phyloP scores from a whole-genome alignment of 2,113 vertebrate genomes.

The Sinocyclocheilus anshuiensis region DNA sequence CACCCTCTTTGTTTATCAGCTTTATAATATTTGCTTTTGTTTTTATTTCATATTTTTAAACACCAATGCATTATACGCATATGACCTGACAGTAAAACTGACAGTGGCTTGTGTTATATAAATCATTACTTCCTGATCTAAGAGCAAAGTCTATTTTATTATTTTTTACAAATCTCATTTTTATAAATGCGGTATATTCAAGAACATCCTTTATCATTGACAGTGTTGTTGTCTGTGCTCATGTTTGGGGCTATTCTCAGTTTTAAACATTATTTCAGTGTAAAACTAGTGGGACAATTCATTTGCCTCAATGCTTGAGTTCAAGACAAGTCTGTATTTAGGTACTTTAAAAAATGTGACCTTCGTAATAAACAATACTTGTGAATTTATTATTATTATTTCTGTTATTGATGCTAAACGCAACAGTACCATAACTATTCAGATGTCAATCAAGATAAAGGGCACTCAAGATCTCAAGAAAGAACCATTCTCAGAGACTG shows the following conservation, averaged over 20 bases:
- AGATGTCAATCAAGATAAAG: conserved; percentile 3
- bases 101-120: conserved; percentile 1
- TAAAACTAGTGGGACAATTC: conserved; percentile 30
- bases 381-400: conserved; percentile 19
- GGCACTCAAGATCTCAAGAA: neutral
- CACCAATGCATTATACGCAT: neutral
- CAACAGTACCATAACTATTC: neutral
- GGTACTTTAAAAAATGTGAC: conserved; percentile 56
- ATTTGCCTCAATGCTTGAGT: conserved; percentile 42
- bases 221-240: neutral
- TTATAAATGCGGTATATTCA: conserved; percentile 6
- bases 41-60: neutral
- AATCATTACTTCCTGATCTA: conserved; percentile 26
- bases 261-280: neutral
- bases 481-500: neutral
- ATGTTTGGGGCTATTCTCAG: neutral
- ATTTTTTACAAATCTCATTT: conserved; percentile 43
- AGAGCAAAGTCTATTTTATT: conserved; percentile 53
- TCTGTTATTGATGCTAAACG: neutral
- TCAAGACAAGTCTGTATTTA: conserved; percentile 62
- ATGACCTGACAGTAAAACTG: neutral
- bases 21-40: neutral
- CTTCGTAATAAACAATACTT: conserved; percentile 69
- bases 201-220: conserved; percentile 1
- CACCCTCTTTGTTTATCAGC: neutral